These are phyloP conservation scores for Sinopyrophorus schimmeli DNA, from an alignment of 2,888 invertebrate species.

Conservation along the genomic window DNA sequence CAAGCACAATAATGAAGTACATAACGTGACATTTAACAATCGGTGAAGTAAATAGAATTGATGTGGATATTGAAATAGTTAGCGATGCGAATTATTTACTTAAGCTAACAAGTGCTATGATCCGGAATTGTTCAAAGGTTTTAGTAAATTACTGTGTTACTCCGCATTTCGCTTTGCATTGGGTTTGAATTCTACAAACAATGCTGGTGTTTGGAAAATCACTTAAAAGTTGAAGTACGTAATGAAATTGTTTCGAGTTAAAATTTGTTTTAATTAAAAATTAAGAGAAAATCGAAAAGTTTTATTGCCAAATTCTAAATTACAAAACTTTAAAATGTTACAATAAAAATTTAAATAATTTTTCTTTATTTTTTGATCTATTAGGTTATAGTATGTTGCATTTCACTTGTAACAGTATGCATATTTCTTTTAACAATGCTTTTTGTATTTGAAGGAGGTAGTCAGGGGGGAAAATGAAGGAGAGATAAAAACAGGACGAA, in stretches of 20 bases:
- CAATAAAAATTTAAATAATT: background rate
- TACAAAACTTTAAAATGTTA: background rate
- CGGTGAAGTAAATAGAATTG: background rate
- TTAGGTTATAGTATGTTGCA: too few species aligned
- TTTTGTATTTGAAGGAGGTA: conserved; percentile 36
- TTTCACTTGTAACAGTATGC: background rate
- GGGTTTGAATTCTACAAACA: too few species aligned
- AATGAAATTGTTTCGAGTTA: too few species aligned
- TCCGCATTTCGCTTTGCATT: background rate
- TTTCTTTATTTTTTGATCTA: too few species aligned
- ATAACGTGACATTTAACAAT: background rate
- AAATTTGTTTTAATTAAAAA: too few species aligned
- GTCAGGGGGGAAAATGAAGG: conserved; percentile 44
- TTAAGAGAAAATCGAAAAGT: too few species aligned
- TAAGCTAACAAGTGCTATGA: conserved; percentile 3
- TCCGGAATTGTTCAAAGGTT: conserved; percentile 7
- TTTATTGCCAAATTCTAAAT: background rate
- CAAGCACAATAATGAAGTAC: too few species aligned
- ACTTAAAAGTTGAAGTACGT: too few species aligned
- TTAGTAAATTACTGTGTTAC: conserved; percentile 5
- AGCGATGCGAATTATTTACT: conserved; percentile 11
- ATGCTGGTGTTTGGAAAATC: too few species aligned
- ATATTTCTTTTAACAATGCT: background rate
- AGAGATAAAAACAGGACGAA: conserved; percentile 53
- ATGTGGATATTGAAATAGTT: conserved; percentile 3